phyloP scores from a whole-genome alignment of 2,888 invertebrate species.

The Ischnus inquisitorius region DNA sequence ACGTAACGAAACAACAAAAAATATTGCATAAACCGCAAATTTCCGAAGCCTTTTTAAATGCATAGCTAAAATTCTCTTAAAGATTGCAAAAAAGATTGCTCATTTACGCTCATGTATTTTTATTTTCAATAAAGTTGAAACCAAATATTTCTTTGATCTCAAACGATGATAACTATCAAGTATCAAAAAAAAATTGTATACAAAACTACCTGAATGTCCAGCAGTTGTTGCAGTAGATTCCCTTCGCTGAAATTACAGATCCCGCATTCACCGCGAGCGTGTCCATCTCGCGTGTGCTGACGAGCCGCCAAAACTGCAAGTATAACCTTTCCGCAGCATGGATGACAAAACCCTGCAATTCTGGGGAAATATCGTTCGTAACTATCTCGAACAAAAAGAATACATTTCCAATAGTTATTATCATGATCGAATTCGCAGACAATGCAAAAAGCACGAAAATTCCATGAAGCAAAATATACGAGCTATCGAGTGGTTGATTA shows the following conservation, averaged over 20 bases:
- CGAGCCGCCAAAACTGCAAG: not conserved
- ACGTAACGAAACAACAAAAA: not conserved
- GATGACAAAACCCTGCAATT: not conserved
- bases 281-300: not conserved
- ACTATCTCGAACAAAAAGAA: not conserved
- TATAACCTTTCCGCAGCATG: not conserved
- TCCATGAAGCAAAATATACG: too few relatives aligned
- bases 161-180: not conserved
- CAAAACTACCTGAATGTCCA: not conserved
- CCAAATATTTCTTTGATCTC: not conserved
- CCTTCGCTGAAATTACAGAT: not conserved
- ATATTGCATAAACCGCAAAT: not conserved
- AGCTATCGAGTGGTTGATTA: too few relatives aligned
- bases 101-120: not conserved
- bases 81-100: not conserved
- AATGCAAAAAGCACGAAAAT: too few relatives aligned
- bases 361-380: not conserved
- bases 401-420: not conserved
- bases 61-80: not conserved
- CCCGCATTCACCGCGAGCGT: not conserved
- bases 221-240: not conserved
- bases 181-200: not conserved
- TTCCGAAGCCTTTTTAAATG: not conserved
- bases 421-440: too few relatives aligned
- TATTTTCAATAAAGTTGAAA: not conserved